A percentile compares a stretch with the other conserved stretches of the same genome.
Conservation (phyloP, 2,888 invertebrate species). For the Dryadula phaetusa region DNA sequence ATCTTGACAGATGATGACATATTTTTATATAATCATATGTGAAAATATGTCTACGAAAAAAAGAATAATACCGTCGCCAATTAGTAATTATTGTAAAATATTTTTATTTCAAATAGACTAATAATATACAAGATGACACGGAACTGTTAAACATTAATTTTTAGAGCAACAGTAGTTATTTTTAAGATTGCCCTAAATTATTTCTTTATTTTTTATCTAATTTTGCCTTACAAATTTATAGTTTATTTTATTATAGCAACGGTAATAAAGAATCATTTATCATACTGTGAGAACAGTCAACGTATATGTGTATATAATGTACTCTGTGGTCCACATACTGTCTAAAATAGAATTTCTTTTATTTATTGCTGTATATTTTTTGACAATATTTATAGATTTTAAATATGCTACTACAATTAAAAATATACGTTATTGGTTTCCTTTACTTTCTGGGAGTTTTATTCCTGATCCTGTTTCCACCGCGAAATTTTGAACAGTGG, state of each 20-base stretch:
- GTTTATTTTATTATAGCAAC: slow-evolving; percentile 15
- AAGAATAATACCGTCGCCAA: slow-evolving; percentile 6
- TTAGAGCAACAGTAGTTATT: not conserved
- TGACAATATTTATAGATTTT: not conserved
- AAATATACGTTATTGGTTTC: slow-evolving; percentile 67
- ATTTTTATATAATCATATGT: slow-evolving; percentile 48
- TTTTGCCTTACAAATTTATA: not conserved
- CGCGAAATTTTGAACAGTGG: slow-evolving; percentile 72
- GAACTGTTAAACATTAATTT: not conserved
- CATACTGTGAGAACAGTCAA: not conserved
- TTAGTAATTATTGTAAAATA: not conserved
- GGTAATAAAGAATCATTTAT: not conserved
- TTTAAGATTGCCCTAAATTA: not conserved
- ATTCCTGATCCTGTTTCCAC: slow-evolving; percentile 72
- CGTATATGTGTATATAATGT: no score
- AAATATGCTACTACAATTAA: slow-evolving; percentile 72
- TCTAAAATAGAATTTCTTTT: not conserved
- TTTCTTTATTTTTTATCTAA: not conserved
- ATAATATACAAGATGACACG: not conserved
- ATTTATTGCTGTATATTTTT: not conserved
- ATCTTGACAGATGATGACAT: slow-evolving; percentile 62
- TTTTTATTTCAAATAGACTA: not conserved
- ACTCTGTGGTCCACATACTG: no score
- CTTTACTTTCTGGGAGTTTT: slow-evolving; percentile 68
- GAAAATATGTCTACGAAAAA: not conserved